phyloP scores from a whole-genome alignment of 2,797 vertebrate genomes.

The Phrynocephalus vlangalii region DNA sequence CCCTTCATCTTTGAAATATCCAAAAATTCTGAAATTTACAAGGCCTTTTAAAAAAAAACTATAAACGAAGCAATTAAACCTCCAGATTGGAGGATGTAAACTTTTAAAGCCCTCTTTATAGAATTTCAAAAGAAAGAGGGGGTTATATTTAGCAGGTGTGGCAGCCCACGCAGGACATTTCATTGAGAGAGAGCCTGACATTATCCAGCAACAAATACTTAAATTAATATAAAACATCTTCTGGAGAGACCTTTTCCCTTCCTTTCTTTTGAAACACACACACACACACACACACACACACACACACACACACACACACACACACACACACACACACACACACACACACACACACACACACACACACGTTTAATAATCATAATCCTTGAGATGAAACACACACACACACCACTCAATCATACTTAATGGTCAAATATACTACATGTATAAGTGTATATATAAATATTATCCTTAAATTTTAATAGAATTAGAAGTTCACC shows the following conservation, averaged over 20 bases:
- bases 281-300: conserved; percentile 19
- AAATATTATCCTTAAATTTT: neutral
- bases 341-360: conserved; percentile 9
- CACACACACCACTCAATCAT: too few species aligned
- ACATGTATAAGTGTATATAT: too few species aligned
- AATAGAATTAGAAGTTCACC: neutral
- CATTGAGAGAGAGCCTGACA: conserved; percentile 77
- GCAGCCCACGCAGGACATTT: conserved; percentile 77
- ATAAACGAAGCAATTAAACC: conserved; percentile 82
- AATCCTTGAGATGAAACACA: conserved; percentile 57
- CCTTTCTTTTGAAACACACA: conserved; percentile 55
- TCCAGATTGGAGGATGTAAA: conserved; percentile 81
- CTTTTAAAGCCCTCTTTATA: conserved; percentile 80
- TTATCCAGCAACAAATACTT: conserved; percentile 81
- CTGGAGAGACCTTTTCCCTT: conserved; percentile 71
- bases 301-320: neutral
- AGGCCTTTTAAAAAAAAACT: conserved; percentile 75
- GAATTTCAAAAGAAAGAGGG: conserved; percentile 81
- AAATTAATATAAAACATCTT: conserved; percentile 85
- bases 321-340: conserved; percentile 35
- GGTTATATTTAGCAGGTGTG: conserved; percentile 86
- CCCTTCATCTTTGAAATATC: conserved; percentile 76
- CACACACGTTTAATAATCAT: conserved; percentile 63
- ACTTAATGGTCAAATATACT: neutral
- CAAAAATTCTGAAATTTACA: conserved; percentile 78